Evolutionary conservation across 2,888 invertebrate species (phyloP), one percentile per base, ranked within the genome.

Genomic region (Drosophila quinaria): DNA sequence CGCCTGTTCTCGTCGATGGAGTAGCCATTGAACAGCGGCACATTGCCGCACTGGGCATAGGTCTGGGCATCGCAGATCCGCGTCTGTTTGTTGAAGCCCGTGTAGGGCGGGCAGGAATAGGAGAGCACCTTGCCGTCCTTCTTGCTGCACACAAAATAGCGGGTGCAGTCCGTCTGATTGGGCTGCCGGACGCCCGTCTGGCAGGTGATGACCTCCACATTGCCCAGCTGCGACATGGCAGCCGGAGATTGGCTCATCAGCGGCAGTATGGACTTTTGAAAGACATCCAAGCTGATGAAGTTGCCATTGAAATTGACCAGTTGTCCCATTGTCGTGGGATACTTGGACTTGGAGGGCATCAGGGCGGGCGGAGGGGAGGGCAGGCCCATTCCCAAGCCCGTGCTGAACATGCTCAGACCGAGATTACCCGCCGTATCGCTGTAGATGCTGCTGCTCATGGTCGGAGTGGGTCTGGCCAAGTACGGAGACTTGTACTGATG

Each of bases 111-210:
- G 71, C 94, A 94, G 1, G 92, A 90, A 76, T 94, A 94, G 17
- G 93, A 92, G 5, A 92, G 78, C 0, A 94, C 90, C 33, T 90
- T 90, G 8, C 93, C 92, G 54, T 91, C 92, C 69, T 91, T 92
- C 29, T 92, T 92, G 73, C 93, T 93, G 76, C 94, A 94, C 1
- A 93, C 93, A 71, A 93, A 94, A 70, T 94, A 94, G 31, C 91
- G 93, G 1, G 91, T 92, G 67, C 94, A 94, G 59, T 94, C 93
- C 0, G 94, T 94, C n/a, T 68, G 77, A 78, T 94, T 94, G 2
- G 93, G 91, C 39, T 94, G 91, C 1, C 94, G 91, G 4, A 93
- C 87, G 1, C 93, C 93, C 9, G 91, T 74, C 19, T 92, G 91
- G 63, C 94, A 94, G 6, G 93, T 92, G 41, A 94, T 89, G 3